These are phyloP conservation scores for Actinemys pallida DNA, from an alignment of 2,113 vertebrate genomes.

Conservation along the genomic window DNA sequence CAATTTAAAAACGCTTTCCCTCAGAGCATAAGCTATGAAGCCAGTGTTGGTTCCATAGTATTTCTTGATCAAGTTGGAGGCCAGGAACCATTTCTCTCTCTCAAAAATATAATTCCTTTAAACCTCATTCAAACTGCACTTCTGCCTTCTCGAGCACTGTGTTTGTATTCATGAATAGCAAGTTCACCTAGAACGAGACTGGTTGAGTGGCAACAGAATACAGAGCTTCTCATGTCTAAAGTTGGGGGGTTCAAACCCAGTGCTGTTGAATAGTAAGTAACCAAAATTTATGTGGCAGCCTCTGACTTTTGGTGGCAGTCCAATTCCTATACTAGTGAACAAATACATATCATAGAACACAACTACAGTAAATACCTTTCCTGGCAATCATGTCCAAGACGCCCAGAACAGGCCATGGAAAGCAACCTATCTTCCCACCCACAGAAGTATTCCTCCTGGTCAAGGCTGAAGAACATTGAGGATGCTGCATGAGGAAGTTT, in stretches of 20 bases:
- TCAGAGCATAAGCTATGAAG: neutral
- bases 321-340: neutral
- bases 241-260: neutral
- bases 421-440: neutral
- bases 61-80: neutral
- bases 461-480: neutral
- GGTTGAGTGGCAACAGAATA: neutral
- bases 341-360: neutral
- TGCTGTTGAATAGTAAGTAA: fast-evolving
- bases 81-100: neutral
- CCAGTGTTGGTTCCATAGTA: neutral
- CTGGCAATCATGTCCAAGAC: neutral
- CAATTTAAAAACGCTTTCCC: neutral
- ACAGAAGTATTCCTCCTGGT: neutral
- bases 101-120: neutral
- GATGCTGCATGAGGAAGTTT: neutral
- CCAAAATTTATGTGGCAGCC: fast-evolving
- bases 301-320: neutral
- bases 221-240: neutral
- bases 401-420: fast-evolving
- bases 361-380: neutral
- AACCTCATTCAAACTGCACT: neutral
- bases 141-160: neutral
- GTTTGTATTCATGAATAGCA: neutral
- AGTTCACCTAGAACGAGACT: neutral